Evolutionary conservation across 2,888 invertebrate genomes (phyloP).

Genomic region (Halictus quadricinctus): DNA sequence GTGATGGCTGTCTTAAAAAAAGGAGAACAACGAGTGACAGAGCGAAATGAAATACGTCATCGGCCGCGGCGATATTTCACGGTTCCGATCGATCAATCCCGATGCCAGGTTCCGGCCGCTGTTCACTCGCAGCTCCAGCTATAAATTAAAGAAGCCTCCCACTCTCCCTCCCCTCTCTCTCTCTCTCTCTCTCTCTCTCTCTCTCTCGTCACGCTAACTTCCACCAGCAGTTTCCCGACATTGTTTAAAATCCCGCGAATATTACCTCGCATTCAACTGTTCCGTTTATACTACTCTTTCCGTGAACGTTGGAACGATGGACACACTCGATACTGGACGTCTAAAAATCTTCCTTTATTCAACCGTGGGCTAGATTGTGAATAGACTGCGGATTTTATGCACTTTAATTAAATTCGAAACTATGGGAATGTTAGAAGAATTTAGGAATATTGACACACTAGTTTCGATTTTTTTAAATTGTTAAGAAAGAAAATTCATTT

Average conservation of each 20-base stretch:
- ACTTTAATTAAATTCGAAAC: neutral
- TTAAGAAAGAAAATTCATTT: neutral
- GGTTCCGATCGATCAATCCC: conserved; percentile 66
- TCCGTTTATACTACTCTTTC: neutral
- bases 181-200: neutral
- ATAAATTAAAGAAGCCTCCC: conserved; percentile 64
- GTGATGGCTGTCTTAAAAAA: conserved; percentile 68
- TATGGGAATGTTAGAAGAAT: neutral
- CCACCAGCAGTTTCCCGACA: conserved; percentile 31
- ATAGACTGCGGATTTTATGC: neutral
- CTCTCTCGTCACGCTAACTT: conserved; percentile 38
- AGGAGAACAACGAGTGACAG: conserved; percentile 54
- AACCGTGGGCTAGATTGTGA: neutral
- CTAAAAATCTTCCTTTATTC: neutral
- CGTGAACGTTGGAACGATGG: neutral
- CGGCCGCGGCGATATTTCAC: conserved; percentile 66
- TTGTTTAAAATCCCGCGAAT: neutral
- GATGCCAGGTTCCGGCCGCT: conserved; percentile 60
- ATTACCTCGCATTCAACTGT: neutral
- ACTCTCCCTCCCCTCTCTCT: no score
- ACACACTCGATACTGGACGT: neutral
- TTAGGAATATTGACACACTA: neutral
- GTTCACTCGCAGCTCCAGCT: conserved; percentile 45
- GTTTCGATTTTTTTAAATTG: neutral
- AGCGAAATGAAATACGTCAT: conserved; percentile 69